phyloP scores from a whole-genome alignment of 2,888 invertebrate genomes.

The Epinotia brunnichana region DNA sequence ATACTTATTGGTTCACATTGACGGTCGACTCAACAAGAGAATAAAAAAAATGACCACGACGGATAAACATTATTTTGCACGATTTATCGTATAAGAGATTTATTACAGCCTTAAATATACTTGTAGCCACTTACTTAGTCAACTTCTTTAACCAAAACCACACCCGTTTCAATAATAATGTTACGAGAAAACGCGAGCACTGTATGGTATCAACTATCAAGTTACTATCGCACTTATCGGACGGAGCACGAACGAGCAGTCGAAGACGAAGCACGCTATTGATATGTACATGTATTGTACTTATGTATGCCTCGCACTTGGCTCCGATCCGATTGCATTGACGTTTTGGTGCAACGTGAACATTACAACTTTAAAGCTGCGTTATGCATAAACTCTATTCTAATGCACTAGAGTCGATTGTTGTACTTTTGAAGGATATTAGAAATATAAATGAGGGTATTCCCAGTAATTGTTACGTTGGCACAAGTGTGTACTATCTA shows the following conservation, averaged over 20 bases:
- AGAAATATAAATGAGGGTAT: conserved; percentile 23
- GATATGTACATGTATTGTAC: background rate
- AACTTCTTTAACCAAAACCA: background rate
- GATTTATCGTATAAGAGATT: too few relatives aligned
- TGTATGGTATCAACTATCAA: background rate
- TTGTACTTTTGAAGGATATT: background rate
- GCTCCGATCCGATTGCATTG: background rate
- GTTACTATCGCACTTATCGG: conserved; percentile 8
- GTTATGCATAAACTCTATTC: background rate
- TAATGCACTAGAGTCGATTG: background rate
- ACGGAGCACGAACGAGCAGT: too few relatives aligned
- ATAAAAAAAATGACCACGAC: background rate
- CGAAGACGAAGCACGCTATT: background rate
- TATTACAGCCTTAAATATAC: too few relatives aligned
- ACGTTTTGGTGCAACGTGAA: background rate
- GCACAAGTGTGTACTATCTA: background rate
- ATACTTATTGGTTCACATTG: background rate
- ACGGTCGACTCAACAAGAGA: too few relatives aligned
- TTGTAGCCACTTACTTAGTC: background rate
- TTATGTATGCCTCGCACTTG: background rate
- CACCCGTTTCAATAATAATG: conserved; percentile 7
- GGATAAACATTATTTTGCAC: too few relatives aligned
- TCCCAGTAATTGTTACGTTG: conserved; percentile 29
- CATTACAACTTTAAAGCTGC: background rate
- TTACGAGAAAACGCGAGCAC: conserved; percentile 1